These are phyloP conservation scores for Drosophila arawakana DNA, from an alignment of 1,140 invertebrate species.

Conservation along the genomic window DNA sequence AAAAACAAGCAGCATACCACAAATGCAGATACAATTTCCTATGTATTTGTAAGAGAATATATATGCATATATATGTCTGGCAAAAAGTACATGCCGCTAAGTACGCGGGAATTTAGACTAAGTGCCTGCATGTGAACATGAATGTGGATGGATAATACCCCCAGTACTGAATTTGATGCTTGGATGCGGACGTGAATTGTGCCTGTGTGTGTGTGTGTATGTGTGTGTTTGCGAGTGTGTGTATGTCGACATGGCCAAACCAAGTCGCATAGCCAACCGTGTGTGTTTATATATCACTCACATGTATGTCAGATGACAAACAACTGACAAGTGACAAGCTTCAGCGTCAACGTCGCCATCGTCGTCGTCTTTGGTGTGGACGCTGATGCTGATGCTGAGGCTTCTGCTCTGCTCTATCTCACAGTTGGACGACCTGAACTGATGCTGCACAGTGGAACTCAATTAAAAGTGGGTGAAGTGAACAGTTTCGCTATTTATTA, in stretches of 20 bases:
- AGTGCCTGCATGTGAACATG: constrained; percentile 63
- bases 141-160: constrained; percentile 58
- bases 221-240: constrained; percentile 13
- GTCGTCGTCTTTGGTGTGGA: constrained; percentile 34
- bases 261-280: constrained; percentile 51
- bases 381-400: constrained; percentile 35
- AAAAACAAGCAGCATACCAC: constrained; percentile 70
- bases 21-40: constrained; percentile 44
- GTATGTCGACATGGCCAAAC: constrained; percentile 55
- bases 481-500: background rate
- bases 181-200: constrained; percentile 33
- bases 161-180: constrained; percentile 19
- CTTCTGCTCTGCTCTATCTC: background rate
- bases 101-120: constrained; percentile 77
- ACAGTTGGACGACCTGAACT: background rate
- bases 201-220: constrained; percentile 7
- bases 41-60: constrained; percentile 8
- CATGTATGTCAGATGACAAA: constrained; percentile 82
- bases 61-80: constrained; percentile 24
- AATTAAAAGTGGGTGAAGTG: constrained; percentile 16
- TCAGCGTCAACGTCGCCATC: constrained; percentile 64
- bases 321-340: constrained; percentile 82
- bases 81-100: constrained; percentile 71
- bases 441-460: constrained; percentile 41
- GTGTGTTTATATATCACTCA: constrained; percentile 83